phyloP scores from a whole-genome alignment of 2,113 vertebrate genomes.

The Arvicanthis niloticus region DNA sequence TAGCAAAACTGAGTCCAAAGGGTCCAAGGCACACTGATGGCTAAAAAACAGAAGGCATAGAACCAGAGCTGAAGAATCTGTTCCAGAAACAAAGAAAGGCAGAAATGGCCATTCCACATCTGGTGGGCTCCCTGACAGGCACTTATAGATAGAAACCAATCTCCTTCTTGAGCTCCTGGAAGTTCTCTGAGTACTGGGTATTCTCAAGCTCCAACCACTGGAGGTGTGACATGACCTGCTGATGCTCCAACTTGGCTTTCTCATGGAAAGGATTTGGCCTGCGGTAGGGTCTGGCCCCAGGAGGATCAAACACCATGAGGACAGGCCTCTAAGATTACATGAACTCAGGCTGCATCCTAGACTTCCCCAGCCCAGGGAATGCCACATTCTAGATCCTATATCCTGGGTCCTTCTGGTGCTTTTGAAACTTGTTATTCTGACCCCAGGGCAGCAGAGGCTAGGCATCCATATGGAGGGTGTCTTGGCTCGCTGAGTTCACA shows the following conservation, averaged over 20 bases:
- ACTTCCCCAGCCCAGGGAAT: background rate
- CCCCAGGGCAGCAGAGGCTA: background rate
- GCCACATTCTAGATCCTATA: background rate
- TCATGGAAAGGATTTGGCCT: constrained; percentile 96
- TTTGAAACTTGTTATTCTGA: background rate
- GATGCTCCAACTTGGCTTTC: constrained; percentile 96
- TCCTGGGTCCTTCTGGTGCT: no score
- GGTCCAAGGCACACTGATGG: no score
- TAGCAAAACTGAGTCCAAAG: no score
- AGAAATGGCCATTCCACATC: fast-evolving
- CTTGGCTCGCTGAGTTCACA: background rate
- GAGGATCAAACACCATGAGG: constrained; percentile 11
- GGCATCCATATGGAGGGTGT: background rate
- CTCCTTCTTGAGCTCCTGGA: constrained; percentile 97
- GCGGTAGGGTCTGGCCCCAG: constrained; percentile 89
- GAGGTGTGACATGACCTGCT: constrained; percentile 97
- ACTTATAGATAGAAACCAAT: constrained; percentile 98
- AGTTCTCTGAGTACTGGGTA: constrained; percentile 94
- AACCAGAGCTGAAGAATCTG: no score
- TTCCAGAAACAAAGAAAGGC: no score
- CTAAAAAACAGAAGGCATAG: no score
- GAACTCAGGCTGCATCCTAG: background rate
- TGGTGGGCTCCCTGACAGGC: background rate
- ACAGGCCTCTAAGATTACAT: background rate
- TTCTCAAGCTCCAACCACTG: constrained; percentile 97